These are phyloP conservation scores for Drosophila meridionalis DNA, from an alignment of 2,888 invertebrate genomes.

Conservation along the genomic window DNA sequence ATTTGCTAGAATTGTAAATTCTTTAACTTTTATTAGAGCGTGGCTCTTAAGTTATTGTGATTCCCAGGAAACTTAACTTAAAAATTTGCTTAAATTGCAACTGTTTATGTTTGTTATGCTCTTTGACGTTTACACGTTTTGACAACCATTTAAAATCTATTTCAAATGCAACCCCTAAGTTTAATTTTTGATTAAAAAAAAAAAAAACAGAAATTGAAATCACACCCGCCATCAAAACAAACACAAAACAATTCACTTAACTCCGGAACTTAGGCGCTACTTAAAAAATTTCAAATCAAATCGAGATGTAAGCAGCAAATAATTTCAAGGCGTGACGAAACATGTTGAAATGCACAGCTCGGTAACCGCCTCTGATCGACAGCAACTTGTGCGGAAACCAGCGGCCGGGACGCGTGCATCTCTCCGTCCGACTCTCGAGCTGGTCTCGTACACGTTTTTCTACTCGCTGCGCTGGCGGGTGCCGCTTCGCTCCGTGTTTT, in stretches of 20 bases:
- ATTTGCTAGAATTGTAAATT: neutral
- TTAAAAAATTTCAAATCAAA: slow-evolving; percentile 52
- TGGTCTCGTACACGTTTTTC: slow-evolving; percentile 53
- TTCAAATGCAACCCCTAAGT: slow-evolving; percentile 29
- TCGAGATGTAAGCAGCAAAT: slow-evolving; percentile 53
- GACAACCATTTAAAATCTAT: slow-evolving; percentile 65
- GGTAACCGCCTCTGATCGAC: slow-evolving; percentile 64
- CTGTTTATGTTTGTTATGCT: slow-evolving; percentile 34
- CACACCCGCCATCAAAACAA: slow-evolving; percentile 10
- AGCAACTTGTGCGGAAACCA: slow-evolving; percentile 76
- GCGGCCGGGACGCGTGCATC: slow-evolving; percentile 44
- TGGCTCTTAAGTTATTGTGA: neutral
- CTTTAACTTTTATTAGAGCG: neutral
- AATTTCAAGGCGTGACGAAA: slow-evolving; percentile 73
- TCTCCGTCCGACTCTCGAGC: slow-evolving; percentile 5
- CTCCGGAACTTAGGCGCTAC: slow-evolving; percentile 44
- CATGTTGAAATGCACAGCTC: slow-evolving; percentile 64
- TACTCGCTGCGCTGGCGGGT: slow-evolving; percentile 43
- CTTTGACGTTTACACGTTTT: slow-evolving; percentile 52
- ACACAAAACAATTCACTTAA: slow-evolving; percentile 36
- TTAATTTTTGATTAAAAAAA: slow-evolving; percentile 13
- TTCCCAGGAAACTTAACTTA: neutral
- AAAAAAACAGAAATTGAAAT: neutral
- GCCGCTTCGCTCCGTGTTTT: slow-evolving; percentile 12
- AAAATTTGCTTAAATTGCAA: slow-evolving; percentile 28